Base-by-base conservation (phyloP, 2,797 vertebrate genomes). In the Nothura maculosa region DNA sequence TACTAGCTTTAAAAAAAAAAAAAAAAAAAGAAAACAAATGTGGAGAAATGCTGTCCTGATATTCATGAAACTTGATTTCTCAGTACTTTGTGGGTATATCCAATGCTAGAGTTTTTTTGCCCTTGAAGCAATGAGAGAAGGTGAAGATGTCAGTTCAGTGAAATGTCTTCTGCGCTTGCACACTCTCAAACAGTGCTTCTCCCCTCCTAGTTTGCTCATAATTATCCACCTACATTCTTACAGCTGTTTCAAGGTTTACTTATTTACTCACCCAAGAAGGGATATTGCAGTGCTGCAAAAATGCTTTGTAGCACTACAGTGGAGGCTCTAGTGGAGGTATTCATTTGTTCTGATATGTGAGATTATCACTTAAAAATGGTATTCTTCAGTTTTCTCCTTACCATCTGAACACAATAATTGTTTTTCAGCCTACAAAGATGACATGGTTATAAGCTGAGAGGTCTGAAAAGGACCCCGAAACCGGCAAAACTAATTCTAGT, bases 241-340 rank as follows among this genome's bases (percentile, higher is more conserved):
- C 21, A 52, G 42, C 24, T 66, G 27, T 62, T 43, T 43, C 54
- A 14, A 55, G 62, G 66, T 55, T 12, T 25, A 14, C 12, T 40
- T 21, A 13, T 42, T 38, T 61, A 12, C 47, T 47, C 42, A 36
- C 43, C 19, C 62, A 30, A 50, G 34, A 64, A 10, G 0, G 1
- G 45, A 74, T 0, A 34, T 89, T 83, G 45, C 74, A 25, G 54
- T 15, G 54, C 84, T 40, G 79, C 54, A 82, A 83, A 68, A 89
- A 32, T 8, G 17, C n/a, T 66, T 6, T 1, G n/a, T 57, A 58
- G 28, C 4, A 0, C n/a, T 54, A 24, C 48, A 17, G 73, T 34
- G 52, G 43, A 0, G 3, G 34, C 55, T 66, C 21, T 60, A 43
- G 40, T 1, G 3, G 90, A 57, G 19, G 22, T 61, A 34, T 57